phyloP scores from a whole-genome alignment of 1,140 invertebrate genomes.

The Zaprionus kolodkinae region DNA sequence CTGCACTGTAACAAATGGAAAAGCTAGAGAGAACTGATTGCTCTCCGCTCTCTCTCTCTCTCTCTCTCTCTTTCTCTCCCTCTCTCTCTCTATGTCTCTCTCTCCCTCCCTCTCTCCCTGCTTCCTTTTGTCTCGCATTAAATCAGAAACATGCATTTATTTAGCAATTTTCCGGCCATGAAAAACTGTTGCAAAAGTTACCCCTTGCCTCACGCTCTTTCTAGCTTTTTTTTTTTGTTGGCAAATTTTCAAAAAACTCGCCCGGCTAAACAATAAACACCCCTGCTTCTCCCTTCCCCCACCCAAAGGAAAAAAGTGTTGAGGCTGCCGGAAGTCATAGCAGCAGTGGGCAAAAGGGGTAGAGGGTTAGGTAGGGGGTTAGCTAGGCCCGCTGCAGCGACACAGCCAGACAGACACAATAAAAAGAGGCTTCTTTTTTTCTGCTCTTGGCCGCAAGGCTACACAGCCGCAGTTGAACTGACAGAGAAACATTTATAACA shows the following conservation, averaged over 20 bases:
- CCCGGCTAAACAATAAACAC: slow-evolving; percentile 57
- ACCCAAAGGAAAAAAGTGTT: slow-evolving; percentile 58
- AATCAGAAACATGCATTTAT: slow-evolving; percentile 82
- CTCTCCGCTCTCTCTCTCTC: too few relatives aligned
- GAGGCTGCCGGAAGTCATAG: slow-evolving; percentile 65
- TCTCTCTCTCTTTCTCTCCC: background rate
- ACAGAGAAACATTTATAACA: slow-evolving; percentile 75
- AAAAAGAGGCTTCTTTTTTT: slow-evolving; percentile 40
- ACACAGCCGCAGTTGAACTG: slow-evolving; percentile 57
- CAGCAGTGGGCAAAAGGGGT: slow-evolving; percentile 27
- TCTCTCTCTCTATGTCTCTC: background rate
- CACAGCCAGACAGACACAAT: slow-evolving; percentile 59
- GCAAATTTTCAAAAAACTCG: slow-evolving; percentile 72
- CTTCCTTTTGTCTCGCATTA: slow-evolving; percentile 41
- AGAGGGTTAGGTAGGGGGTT: background rate
- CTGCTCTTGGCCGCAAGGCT: slow-evolving; percentile 49
- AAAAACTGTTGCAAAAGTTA: slow-evolving; percentile 53
- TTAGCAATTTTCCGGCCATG: slow-evolving; percentile 71
- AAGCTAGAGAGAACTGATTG: slow-evolving; percentile 20
- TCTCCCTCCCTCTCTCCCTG: background rate
- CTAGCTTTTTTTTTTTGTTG: slow-evolving; percentile 35
- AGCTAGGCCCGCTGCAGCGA: slow-evolving; percentile 9
- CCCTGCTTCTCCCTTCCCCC: background rate
- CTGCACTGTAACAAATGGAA: slow-evolving; percentile 28
- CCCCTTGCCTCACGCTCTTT: background rate